Conservation (phyloP, 2,888 invertebrate genomes). For the Ectemnius continuus region DNA sequence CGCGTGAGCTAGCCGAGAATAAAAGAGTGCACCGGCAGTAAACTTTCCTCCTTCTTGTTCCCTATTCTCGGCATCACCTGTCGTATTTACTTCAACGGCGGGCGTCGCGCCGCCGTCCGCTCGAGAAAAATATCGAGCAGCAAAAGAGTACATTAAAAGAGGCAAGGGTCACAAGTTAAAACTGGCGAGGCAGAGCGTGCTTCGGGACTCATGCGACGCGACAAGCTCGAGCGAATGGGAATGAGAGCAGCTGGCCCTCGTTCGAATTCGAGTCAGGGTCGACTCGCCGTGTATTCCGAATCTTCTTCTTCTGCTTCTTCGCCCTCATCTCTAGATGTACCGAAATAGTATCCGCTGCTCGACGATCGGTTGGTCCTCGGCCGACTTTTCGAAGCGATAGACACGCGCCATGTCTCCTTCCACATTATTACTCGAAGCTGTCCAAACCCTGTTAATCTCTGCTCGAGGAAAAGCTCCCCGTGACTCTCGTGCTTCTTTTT, state of each 20-base stretch:
- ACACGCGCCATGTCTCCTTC: constrained; percentile 1
- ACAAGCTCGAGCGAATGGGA: constrained; percentile 51
- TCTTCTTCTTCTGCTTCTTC: constrained; percentile 41
- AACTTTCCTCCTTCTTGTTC: too few relatives aligned
- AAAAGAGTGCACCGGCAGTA: too few relatives aligned
- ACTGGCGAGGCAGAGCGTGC: neutral
- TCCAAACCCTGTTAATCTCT: too few relatives aligned
- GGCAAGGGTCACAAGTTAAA: neutral
- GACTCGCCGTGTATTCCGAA: constrained; percentile 47
- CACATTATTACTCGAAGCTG: too few relatives aligned
- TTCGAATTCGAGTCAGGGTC: constrained; percentile 71
- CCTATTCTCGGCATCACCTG: too few relatives aligned
- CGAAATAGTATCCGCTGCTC: constrained; percentile 56
- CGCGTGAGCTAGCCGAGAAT: too few relatives aligned
- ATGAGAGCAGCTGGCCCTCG: constrained; percentile 60
- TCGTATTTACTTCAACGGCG: too few relatives aligned
- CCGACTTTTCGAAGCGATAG: constrained; percentile 51
- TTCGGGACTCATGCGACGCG: constrained; percentile 13
- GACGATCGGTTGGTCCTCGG: constrained; percentile 52
- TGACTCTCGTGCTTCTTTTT: too few relatives aligned
- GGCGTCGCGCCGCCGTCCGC: too few relatives aligned
- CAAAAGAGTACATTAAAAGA: too few relatives aligned
- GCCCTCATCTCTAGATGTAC: constrained; percentile 34
- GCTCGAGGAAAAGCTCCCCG: too few relatives aligned
- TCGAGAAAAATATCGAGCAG: too few relatives aligned